Percentiles rank a stretch among this genome's conserved stretches.
phyloP scores from a whole-genome alignment of 2,888 invertebrate species.

The Cepaea hortensis region DNA sequence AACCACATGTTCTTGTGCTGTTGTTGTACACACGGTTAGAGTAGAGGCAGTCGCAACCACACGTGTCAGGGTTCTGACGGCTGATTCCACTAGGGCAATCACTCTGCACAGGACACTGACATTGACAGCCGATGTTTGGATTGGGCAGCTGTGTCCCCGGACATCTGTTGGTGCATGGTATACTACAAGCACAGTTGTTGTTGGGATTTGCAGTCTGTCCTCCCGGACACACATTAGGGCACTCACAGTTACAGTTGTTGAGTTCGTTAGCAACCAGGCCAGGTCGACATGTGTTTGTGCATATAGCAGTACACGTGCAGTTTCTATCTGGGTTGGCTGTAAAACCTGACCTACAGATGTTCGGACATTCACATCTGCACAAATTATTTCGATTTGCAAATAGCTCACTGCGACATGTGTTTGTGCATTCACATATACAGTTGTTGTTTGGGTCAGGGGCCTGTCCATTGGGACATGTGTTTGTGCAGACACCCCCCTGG shows the following conservation, averaged over 20 bases:
- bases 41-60: not conserved
- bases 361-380: not conserved
- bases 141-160: not conserved
- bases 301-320: slow-evolving; percentile 8
- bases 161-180: not conserved
- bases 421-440: not conserved
- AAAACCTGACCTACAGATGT: not conserved
- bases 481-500: not conserved
- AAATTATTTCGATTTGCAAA: not conserved
- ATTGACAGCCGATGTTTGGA: not conserved
- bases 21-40: too few species aligned
- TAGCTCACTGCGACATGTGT: not conserved
- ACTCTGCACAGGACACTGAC: not conserved
- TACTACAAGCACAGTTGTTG: not conserved
- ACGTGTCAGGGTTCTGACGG: not conserved
- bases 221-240: not conserved
- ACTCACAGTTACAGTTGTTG: not conserved
- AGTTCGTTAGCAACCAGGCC: not conserved
- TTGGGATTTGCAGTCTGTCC: not conserved
- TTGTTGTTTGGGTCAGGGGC: not conserved
- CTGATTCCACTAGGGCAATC: not conserved
- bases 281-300: not conserved
- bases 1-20: too few species aligned
- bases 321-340: not conserved
- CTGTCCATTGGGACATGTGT: slow-evolving; percentile 5